Percentiles rank a stretch among this genome's conserved stretches.
Conservation (phyloP, 1,140 invertebrate species). For the Grapholita molesta region DNA sequence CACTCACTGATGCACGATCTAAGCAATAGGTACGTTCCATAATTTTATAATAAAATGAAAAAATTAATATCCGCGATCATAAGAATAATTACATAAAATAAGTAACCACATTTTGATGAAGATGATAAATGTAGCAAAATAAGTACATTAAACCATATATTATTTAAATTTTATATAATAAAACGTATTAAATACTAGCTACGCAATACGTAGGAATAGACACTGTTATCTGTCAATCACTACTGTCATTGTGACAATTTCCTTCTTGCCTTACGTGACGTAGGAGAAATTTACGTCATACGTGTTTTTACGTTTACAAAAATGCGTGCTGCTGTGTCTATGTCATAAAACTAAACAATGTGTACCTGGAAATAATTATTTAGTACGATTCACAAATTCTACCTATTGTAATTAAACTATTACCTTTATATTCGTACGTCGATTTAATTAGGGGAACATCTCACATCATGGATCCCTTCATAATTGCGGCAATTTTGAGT, state of each 20-base stretch:
- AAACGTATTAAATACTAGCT: no score
- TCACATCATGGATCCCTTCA: constrained; percentile 60
- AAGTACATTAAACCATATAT: no score
- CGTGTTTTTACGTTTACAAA: background rate
- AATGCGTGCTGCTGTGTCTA: background rate
- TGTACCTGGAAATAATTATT: constrained; percentile 1
- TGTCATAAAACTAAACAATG: background rate
- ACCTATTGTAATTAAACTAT: background rate
- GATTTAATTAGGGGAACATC: background rate
- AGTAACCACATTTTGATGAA: no score
- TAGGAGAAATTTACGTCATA: background rate
- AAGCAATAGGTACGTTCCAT: no score
- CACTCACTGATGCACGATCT: no score
- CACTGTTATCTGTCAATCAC: background rate
- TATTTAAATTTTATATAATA: background rate
- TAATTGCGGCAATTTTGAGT: constrained; percentile 62
- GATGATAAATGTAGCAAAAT: no score
- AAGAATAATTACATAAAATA: no score
- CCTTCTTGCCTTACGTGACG: constrained; percentile 6
- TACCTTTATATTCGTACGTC: background rate
- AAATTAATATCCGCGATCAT: no score
- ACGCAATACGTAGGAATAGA: background rate
- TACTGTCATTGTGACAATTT: background rate
- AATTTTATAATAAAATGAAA: no score
- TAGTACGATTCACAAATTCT: background rate